Evolutionary conservation across 1,140 invertebrate genomes (phyloP), one percentile per base, ranked within the genome.

Genomic region (Araneus ventricosus): DNA sequence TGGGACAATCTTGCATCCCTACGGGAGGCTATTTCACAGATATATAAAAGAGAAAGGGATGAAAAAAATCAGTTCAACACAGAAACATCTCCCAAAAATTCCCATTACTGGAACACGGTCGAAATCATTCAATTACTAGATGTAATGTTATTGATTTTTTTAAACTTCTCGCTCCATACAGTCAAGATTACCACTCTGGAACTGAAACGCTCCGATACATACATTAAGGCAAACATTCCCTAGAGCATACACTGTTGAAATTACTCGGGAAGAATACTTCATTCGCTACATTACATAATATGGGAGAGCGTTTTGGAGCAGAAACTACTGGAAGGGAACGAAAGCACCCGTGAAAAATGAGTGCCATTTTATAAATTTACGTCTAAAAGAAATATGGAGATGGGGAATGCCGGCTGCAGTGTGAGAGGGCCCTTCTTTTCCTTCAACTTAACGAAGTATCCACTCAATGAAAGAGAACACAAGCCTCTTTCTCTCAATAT

Each of bases 341-440:
- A 52, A 82, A n/a, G 37, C 14, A 39, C 17, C 41, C 80, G 10
- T 82, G 80, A 82, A 82, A 82, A 82, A 82, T 82, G 80, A 41
- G 39, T n/a, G 24, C 80, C 41, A 82, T 82, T 82, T 82, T 82
- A 82, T 82, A 41, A 82, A 82, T 82, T 82, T 82, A 82, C 24
- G 80, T 52, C 80, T 45, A 52, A 52, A 52, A 82, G 80, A 82
- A 82, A 82, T 82, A 82, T 82, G 80, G 39, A 8, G 80, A 52
- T 27, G 41, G 39, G 80, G 34, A 14, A 52, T 82, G 30, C 24
- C 37, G 41, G 27, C 41, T 52, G 27, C 27, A 30, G 27, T 30
- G 70, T 27, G 70, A 79, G 70, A 24, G 17, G 34, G 27, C 17
- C 30, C 1, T 75, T 37, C 34, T 75, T 37, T 37, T 24, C 80